Base-by-base conservation (phyloP, 1,140 invertebrate species). In the Phenacoccus solenopsis region DNA sequence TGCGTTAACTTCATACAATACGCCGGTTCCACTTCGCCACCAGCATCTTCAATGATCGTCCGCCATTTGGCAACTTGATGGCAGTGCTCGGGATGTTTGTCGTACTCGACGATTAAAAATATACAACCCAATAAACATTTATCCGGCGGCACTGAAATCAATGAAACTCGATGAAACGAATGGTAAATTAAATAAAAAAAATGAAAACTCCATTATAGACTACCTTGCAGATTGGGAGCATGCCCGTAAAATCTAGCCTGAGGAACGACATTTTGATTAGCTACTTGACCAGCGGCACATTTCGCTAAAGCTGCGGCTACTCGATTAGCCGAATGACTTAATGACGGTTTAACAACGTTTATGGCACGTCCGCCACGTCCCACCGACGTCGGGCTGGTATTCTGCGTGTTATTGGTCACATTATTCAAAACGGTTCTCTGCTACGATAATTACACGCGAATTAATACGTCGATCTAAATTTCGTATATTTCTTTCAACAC, bases 121-220 rank as follows among this genome's bases (percentile, higher is more conserved):
- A 95, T 87, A 79, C 95, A 98, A 9, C 94, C 95, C 1, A 96
- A 81, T 5, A 98, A 78, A 79, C 93, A 97, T 61, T 93, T 81
- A 75, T 95, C 91, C 0, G 89, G 85, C 10, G 94, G 93, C 69
- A 97, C 87, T 90, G 76, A 71, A 84, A 83, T 68, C 70, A 68
- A 69, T 73, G 77, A 69, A 69, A 71, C 28, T 75, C 21, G 72
- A 38, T 35, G 30, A 13, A 70, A 61, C 80, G 80, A 16, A 77
- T 75, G 0, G 79, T 78, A 10, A 79, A 73, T 38, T 72, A 70
- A 49, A 38, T 70, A n/a, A 38, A 38, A 9, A 69, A 71, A 67
- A 73, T 22, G 72, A 70, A 68, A 59, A 24, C 2, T 28, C 61
- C n/a, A 70, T 67, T 24, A 59, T 10, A 1, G 81, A 79, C 76